Evolutionary conservation across 2,888 invertebrate genomes (phyloP).

Genomic region (Campoplex nolae): DNA sequence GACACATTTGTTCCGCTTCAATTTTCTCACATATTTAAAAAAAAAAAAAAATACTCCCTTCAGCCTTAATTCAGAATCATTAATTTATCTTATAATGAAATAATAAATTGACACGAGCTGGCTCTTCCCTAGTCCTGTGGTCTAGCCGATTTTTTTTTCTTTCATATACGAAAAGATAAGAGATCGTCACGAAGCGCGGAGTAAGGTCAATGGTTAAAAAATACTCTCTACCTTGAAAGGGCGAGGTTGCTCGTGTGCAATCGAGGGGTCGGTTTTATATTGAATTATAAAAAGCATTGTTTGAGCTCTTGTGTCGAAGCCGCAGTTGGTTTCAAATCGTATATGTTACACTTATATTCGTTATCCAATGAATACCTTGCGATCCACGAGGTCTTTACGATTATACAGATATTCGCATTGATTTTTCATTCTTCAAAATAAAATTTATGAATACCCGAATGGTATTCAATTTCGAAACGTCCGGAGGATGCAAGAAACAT

Average conservation of each 20-base stretch:
- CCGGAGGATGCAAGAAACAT: no score
- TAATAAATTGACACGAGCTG: no score
- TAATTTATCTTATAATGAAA: no score
- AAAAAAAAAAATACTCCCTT: no score
- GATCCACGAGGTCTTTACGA: background rate
- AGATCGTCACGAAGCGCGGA: conserved; percentile 32
- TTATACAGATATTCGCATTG: background rate
- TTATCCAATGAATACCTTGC: conserved; percentile 39
- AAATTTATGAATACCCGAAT: background rate
- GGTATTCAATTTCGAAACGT: no score
- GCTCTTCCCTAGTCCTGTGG: background rate
- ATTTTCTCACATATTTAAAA: no score
- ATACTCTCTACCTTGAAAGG: conserved; percentile 54
- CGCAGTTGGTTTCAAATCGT: background rate
- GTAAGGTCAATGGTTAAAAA: conserved; percentile 38
- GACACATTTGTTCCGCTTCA: no score
- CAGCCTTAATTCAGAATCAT: no score
- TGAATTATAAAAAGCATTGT: conserved; percentile 14
- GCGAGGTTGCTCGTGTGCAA: conserved; percentile 41
- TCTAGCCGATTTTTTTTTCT: conserved; percentile 18
- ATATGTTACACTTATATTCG: conserved; percentile 29
- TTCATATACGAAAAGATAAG: background rate
- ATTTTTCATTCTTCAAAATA: background rate
- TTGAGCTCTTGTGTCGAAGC: background rate
- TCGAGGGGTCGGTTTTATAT: background rate